Evolutionary conservation across 2,888 invertebrate genomes (phyloP), one percentile per base, ranked within the genome.

Genomic region (Coleophora flavipennella): DNA sequence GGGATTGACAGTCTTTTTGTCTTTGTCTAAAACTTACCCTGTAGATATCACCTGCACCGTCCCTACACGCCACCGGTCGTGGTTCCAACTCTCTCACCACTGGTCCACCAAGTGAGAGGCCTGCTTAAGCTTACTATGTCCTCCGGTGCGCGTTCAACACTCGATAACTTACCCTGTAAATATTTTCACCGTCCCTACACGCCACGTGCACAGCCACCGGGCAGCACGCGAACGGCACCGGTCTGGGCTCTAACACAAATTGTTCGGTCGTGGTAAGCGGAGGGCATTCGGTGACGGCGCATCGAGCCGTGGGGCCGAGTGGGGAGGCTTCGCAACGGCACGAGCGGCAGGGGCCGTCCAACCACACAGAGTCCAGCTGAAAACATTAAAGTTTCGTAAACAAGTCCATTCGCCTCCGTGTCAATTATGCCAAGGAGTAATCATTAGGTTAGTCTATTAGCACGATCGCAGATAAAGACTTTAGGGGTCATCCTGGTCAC

Each of bases 271-370:
- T 85, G 1, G 73, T 52, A 1, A 85, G 37, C 11, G 62, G 47
- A 2, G 86, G 66, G 53, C 92, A 92, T 40, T 86, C 73, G 1
- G 72, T 79, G 9, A 69, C 66, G 0, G 74, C 53, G 64, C 92
- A 92, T 33, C 62, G 66, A 0, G 65, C 65, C 0, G 44, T n/a
- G 0, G 62, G 40, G 2, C 60, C 63, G 1, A 36, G 41, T 0
- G 50, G 3, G 0, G 48, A 59, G 1, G 57, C 53, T 40, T 70
- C 69, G 61, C 92, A 92, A 33, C 72, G 71, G 52, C 92, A 93
- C 27, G 80, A 74, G 31, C 88, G 86, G 56, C 93, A 93, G 13
- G 90, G 89, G 0, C 92, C 92, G 62, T 92, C 92, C 43, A 79
- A 61, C 92, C 92, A 93, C 0, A 70, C 81, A 1, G 87, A 85